Base-by-base conservation (phyloP, 2,888 invertebrate genomes). In the Tridacna crocea region DNA sequence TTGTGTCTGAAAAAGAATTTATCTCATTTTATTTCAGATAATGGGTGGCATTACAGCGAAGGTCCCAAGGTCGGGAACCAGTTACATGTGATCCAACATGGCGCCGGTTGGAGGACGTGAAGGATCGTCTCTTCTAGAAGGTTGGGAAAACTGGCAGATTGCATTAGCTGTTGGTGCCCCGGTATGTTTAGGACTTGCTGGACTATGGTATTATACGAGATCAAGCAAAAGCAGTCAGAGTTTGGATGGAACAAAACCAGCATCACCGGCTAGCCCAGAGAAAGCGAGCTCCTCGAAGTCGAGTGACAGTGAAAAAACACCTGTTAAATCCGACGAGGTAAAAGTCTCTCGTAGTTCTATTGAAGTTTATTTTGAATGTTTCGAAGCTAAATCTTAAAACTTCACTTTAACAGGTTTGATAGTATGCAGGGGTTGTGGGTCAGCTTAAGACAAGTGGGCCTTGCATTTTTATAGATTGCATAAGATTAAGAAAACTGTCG, bases 131-230 rank as follows among this genome's bases (percentile, higher is more conserved):
- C 68, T 81, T 15, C 80, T 84, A 48, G 91, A 92, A 82, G 91
- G 91, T 11, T 91, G 91, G 91, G 87, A 88, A 36, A 97, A 97
- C 96, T 98, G 98, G 97, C 97, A 98, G 95, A 95, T 98, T 92
- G 98, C 97, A 83, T 95, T 98, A 85, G 96, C 97, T 82, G 96
- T 98, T 87, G 97, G 98, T 90, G 97, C 97, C 87, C 97, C 97
- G 91, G 96, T 98, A 89, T 97, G 97, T 82, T 95, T 97, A 79
- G 98, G 98, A 80, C 95, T 98, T 92, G 92, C 92, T 22, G 97
- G 97, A 92, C 96, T 97, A 93, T 97, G 97, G 95, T 97, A 96
- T 94, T 96, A 96, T 91, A 96, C 81, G 58, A 87, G 88, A 24
- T 61, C 73, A 19, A 78, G 78, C n/a, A 61, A 75, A 17, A 70